These are phyloP conservation scores for Myocastor coypus DNA, from an alignment of 2,113 vertebrate genomes.

Conservation along the genomic window DNA sequence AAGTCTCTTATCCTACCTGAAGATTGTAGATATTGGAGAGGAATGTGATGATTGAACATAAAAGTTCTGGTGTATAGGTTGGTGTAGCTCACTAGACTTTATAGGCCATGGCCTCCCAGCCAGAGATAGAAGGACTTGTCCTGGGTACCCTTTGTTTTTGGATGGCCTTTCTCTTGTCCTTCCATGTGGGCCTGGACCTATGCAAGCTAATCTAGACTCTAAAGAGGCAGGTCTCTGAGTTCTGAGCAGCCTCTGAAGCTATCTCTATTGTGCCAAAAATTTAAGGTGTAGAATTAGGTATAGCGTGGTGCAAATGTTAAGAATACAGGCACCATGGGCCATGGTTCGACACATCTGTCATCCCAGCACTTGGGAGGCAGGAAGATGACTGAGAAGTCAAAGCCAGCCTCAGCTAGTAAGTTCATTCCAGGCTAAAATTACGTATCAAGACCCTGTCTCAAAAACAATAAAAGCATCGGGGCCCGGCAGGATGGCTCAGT, in stretches of 20 bases:
- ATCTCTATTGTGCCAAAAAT: neutral
- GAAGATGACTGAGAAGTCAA: neutral
- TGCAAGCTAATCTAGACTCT: neutral
- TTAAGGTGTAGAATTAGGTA: neutral
- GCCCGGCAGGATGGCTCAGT: too few species aligned
- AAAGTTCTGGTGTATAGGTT: slow-evolving; percentile 41
- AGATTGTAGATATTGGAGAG: slow-evolving; percentile 56
- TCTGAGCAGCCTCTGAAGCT: neutral
- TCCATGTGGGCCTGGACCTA: neutral
- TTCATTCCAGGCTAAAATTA: neutral
- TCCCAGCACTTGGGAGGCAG: neutral
- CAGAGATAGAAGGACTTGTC: neutral
- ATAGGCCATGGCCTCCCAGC: neutral
- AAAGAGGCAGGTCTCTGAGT: neutral
- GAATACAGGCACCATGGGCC: neutral
- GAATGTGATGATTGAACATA: slow-evolving; percentile 52
- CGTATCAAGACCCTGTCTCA: neutral
- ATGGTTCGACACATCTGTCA: neutral
- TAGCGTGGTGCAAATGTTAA: neutral
- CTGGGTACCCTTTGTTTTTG: neutral
- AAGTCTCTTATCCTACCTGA: slow-evolving; percentile 60
- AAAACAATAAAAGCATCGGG: too few species aligned
- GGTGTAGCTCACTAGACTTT: neutral
- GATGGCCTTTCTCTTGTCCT: neutral
- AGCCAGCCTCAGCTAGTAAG: neutral